Base-by-base conservation (phyloP, 2,113 vertebrate species). In the Chaetorhynchus papuensis region DNA sequence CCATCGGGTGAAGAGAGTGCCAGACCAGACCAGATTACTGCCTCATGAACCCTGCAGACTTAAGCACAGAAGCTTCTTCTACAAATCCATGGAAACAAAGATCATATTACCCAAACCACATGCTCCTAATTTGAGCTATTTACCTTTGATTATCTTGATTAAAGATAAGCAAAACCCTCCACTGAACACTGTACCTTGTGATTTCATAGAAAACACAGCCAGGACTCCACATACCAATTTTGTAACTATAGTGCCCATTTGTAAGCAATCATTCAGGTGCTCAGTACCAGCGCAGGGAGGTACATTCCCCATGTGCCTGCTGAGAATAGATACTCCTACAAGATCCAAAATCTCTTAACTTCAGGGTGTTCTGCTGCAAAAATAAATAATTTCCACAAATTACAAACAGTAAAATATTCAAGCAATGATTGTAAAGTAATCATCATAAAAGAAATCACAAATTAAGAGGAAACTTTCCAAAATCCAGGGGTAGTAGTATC, bases 201-300 rank as follows among this genome's bases (percentile, higher is more conserved):
- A 99, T 98, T 96, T 99, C 98, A 64, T 96, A 99, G 97, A 99
- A 98, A 92, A 99, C 99, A 15, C 99, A 99, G 82, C 99, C 99
- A 3, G 98, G 96, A 4, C 98, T 98, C 98, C 98, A 99, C 33
- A 98, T 90, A 96, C 98, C 98, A 97, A 98, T 99, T 96, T 98
- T 98, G 68, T 98, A 97, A 37, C 96, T 98, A 64, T 98, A 99
- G 97, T 98, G 98, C 12, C 98, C 99, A 2, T 99, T 98, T 1
- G 98, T 99, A 83, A 99, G 98, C 33, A 99, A 98, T 82, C 98
- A 98, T 96, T 99, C 98, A 1, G 99, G 99, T n/a, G 99, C 98
- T 74, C 98, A 81, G 97, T 98, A 99, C 99, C 98, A 99, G 83
- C 97, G 94, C 1, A 98, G 99, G 77, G 98, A 99, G 87, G 99